Evolutionary conservation across 2,113 vertebrate species (phyloP).

Genomic region (Colaptes auratus): DNA sequence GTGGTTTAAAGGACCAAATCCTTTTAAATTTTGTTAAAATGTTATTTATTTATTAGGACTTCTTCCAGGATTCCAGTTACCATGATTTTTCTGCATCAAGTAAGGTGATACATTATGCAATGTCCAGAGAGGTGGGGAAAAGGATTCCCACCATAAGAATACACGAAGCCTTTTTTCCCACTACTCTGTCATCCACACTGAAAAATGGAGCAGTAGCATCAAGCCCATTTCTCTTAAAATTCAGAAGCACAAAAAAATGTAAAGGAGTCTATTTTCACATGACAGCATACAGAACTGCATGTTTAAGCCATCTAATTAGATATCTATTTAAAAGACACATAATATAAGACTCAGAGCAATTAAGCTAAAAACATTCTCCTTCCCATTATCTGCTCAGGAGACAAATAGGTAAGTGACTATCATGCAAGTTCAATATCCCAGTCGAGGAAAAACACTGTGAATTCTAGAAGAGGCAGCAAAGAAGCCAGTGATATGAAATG

Average conservation of each 20-base stretch:
- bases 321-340: background rate
- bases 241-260: background rate
- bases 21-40: no score
- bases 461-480: background rate
- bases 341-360: background rate
- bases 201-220: background rate
- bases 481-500: rapidly evolving
- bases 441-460: background rate
- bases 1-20: background rate
- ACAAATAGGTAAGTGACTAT: background rate
- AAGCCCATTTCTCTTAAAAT: background rate
- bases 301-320: background rate
- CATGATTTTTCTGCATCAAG: rapidly evolving
- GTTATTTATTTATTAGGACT: background rate
- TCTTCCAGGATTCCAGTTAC: background rate
- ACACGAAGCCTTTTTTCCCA: background rate
- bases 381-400: background rate
- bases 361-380: background rate
- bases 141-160: background rate
- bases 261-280: background rate
- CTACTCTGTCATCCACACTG: background rate
- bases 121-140: background rate
- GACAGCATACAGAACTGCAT: background rate
- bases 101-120: background rate
- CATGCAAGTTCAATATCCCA: background rate